phyloP scores from a whole-genome alignment of 2,113 vertebrate genomes.

The Tenrec ecaudatus region DNA sequence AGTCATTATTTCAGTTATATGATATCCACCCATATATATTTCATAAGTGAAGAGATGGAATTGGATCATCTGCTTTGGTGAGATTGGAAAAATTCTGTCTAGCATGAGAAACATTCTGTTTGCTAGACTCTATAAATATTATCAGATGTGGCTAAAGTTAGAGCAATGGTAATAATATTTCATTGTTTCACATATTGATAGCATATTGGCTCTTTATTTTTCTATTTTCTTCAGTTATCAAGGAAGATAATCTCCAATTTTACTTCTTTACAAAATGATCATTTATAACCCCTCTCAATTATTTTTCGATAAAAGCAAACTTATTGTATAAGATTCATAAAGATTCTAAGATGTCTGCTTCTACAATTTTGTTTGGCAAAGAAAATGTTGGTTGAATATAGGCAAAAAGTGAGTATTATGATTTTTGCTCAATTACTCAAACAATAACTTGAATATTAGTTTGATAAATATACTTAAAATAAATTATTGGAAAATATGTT shows the following conservation, averaged over 20 bases:
- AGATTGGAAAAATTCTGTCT: neutral
- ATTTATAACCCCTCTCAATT: neutral
- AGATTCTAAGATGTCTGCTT: neutral
- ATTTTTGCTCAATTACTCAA: neutral
- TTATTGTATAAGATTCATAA: neutral
- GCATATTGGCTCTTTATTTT: neutral
- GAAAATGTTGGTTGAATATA: neutral
- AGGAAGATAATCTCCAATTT: neutral
- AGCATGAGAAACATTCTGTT: neutral
- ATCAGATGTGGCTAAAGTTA: neutral
- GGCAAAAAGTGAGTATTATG: neutral
- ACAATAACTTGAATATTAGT: too few species aligned
- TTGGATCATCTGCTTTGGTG: neutral
- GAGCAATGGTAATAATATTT: neutral
- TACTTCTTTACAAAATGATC: neutral
- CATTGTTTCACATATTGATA: neutral
- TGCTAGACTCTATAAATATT: neutral
- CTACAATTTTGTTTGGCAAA: neutral
- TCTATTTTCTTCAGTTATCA: neutral
- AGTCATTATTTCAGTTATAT: neutral
- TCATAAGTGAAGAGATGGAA: neutral
- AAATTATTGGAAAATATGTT: neutral
- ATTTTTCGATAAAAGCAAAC: neutral
- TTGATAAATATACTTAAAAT: neutral
- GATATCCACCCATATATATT: too few species aligned